Percentiles rank a stretch among this genome's conserved stretches.
phyloP scores from a whole-genome alignment of 2,888 invertebrate genomes.

The Bursaphelenchus okinawaensis region DNA sequence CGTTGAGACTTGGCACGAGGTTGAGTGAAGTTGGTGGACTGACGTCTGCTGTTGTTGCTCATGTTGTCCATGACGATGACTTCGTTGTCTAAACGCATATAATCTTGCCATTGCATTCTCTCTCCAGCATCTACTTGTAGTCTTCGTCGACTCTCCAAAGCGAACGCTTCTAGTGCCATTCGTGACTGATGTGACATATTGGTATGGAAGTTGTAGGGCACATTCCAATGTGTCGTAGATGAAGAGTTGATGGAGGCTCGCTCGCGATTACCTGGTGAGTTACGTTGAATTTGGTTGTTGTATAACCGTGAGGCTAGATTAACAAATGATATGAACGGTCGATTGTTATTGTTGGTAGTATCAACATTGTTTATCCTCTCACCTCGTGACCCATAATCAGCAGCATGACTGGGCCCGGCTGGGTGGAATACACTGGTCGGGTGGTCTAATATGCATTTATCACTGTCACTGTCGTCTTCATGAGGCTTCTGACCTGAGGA shows the following conservation, averaged over 20 bases:
- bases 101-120: conserved; percentile 9
- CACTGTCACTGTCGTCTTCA: conserved; percentile 16
- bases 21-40: background rate
- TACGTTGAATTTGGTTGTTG: conserved; percentile 9
- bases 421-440: conserved; percentile 35
- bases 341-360: conserved; percentile 7
- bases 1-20: conserved; percentile 20
- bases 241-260: conserved; percentile 10
- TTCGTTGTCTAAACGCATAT: conserved; percentile 3
- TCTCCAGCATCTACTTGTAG: conserved; percentile 9
- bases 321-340: conserved; percentile 28
- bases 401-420: background rate
- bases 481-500: background rate
- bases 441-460: conserved; percentile 35
- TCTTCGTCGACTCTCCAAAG: conserved; percentile 16
- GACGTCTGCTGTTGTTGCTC: background rate
- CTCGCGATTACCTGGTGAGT: background rate
- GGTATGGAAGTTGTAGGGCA: background rate
- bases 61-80: background rate
- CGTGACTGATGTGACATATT: conserved; percentile 10
- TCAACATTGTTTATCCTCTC: background rate
- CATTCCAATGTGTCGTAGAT: background rate
- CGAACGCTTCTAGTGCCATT: conserved; percentile 21
- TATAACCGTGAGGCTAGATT: conserved; percentile 27
- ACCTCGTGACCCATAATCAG: background rate